Conservation (phyloP, 2,113 vertebrate genomes). For the Callionymus lyra region DNA sequence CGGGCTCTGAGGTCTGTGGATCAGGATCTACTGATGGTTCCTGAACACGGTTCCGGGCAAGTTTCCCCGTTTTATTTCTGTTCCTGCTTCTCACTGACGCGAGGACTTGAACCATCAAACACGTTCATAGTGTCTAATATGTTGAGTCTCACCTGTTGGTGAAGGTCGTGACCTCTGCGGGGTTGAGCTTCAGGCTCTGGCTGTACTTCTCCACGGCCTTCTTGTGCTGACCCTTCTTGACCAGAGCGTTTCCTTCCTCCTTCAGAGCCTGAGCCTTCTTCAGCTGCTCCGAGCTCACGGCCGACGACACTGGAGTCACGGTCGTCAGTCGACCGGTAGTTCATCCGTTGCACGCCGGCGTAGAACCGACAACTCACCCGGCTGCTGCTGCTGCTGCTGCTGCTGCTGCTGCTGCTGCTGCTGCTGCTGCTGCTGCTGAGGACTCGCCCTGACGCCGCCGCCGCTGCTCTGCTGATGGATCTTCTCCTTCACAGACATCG, state of each 20-base stretch:
- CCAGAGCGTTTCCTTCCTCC: conserved; percentile 84
- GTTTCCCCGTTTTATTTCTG: too few relatives aligned
- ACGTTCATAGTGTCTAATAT: not conserved
- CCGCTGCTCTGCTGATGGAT: conserved; percentile 25
- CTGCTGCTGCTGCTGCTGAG: conserved; percentile 23
- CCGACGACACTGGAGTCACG: conserved; percentile 11
- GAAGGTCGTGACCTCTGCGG: conserved; percentile 74
- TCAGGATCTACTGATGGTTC: too few relatives aligned
- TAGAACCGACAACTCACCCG: not conserved
- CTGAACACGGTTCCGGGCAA: too few relatives aligned
- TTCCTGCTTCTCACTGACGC: too few relatives aligned
- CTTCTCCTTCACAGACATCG: conserved; percentile 71
- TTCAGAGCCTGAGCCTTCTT: conserved; percentile 75
- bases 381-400: not conserved
- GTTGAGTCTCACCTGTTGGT: conserved; percentile 83
- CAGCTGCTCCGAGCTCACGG: conserved; percentile 38
- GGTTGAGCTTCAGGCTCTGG: conserved; percentile 76
- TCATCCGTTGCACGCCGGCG: too few relatives aligned
- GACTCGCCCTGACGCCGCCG: conserved; percentile 3
- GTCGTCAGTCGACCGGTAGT: rapidly evolving
- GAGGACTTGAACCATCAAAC: not conserved
- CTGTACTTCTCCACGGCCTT: conserved; percentile 86
- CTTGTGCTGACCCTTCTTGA: conserved; percentile 83
- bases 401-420: not conserved
- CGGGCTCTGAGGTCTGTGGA: too few relatives aligned